phyloP scores from a whole-genome alignment of 2,113 vertebrate genomes.

The Pachyramphus minor region DNA sequence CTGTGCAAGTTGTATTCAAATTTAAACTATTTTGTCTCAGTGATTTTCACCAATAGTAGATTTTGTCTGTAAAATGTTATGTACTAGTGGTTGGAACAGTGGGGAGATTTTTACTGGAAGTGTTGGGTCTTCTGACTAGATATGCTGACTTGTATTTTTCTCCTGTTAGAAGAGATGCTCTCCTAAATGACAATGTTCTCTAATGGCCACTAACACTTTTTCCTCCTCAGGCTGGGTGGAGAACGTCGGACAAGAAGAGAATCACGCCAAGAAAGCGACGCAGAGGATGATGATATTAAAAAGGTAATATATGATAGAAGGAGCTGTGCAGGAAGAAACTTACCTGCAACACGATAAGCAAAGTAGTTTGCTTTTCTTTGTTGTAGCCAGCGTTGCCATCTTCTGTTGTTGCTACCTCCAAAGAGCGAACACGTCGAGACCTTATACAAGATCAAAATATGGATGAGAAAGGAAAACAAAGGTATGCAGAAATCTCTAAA shows the following conservation, averaged over 20 bases:
- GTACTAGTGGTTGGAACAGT: background rate
- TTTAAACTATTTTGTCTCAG: background rate
- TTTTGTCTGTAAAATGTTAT: background rate
- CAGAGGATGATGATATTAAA: constrained; percentile 98
- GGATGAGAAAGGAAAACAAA: constrained; percentile 98
- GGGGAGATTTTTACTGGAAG: background rate
- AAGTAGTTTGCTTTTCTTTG: background rate
- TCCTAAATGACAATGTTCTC: background rate
- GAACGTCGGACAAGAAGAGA: constrained; percentile 96
- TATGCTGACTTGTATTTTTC: background rate
- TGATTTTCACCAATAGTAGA: background rate
- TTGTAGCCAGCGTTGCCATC: constrained; percentile 95
- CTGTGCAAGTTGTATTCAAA: background rate
- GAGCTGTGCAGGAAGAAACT: background rate
- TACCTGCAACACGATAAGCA: background rate
- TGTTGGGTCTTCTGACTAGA: background rate
- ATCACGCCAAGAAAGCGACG: constrained; percentile 95
- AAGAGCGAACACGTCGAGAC: constrained; percentile 97
- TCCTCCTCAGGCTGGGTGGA: constrained; percentile 86
- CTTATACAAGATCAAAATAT: constrained; percentile 99
- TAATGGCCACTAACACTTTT: background rate
- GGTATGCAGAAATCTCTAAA: constrained; percentile 65
- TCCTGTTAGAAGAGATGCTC: background rate
- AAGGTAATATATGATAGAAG: constrained; percentile 75
- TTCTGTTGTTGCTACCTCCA: constrained; percentile 99